Evolutionary conservation across 2,113 vertebrate species (phyloP), one percentile per base, ranked within the genome.

Genomic region (Phalacrocorax pelagicus): DNA sequence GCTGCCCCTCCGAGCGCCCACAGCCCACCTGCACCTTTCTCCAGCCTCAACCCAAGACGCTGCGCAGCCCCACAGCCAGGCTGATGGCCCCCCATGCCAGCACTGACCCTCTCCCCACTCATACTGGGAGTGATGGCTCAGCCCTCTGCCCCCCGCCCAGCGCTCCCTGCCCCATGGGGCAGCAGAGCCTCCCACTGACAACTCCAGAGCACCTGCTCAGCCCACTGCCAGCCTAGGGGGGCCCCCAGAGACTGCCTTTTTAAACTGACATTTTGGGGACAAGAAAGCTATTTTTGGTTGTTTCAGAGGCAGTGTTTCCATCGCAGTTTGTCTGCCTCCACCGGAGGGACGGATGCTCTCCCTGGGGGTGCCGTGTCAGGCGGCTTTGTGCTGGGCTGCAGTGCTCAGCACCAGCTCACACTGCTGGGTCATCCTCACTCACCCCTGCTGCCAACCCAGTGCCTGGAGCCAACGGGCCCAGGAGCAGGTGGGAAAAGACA

Each of bases 261-360:
- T 16, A 57, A 82, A 87, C 40, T 96, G 96, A 97, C 96, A 32
- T 95, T 97, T 97, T 95, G 87, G 96, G 96, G 90, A 94, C 96
- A 85, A 74, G 54, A 93, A 82, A 93, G 78, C 92, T 97, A 94
- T 97, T 96, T 96, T 93, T 1, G 11, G 94, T 75, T 88, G 61
- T 77, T 96, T 91, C 81, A 72, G 84, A 81, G 66, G 71, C 40
- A 44, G 40, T 14, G 57, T 66, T 94, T 90, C 88, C 80, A 23
- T 21, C 8, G 15, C 46, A 24, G 49, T 77, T 84, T 63, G 24
- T 34, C 72, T 96, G 88, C 63, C 63, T 79, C 49, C 3, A 19
- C 81, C 4, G 2, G 65, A 94, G 70, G 77, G 52, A 92, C 49
- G 81, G 81, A 82, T 65, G 73, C 36, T 75, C 40, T 79, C 91